Base-by-base conservation (phyloP, 2,113 vertebrate genomes). In the Jaculus jaculus region DNA sequence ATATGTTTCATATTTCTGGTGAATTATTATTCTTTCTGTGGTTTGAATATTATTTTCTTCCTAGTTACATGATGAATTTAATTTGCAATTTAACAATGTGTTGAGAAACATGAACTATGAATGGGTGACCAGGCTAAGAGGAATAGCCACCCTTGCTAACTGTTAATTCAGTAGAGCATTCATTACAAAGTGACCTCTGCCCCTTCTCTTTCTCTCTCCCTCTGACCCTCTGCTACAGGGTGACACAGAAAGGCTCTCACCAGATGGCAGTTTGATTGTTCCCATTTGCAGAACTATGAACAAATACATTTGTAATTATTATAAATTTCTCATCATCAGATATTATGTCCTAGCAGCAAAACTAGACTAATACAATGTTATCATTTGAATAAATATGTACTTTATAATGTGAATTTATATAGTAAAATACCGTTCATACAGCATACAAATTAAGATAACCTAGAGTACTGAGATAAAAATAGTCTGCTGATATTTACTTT, bases 131-230 rank as follows among this genome's bases (percentile, higher is more conserved):
- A 21, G 34, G 7, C 0, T n/a, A 28, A 21, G 21, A 91, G 3
- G 7, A 13, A 60, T n/a, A 11, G 7, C 9, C 12, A 28, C 30
- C 26, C 21, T 78, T 7, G 28, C 16, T 21, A 34, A 47, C 17
- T 11, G 42, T 24, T 42, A n/a, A 61, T 9, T 21, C 9, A 9
- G 20, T 3, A 34, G 28, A 12, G 9, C 0, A 0, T 60, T n/a
- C 15, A n/a, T 81, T 72, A 61, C 24, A 63, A 23, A 12, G 18
- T n/a, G 16, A 72, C 1, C 34, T 42, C 30, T 15, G 13, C 26
- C 15, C 28, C 51, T 18, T 7, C 37, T 60, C 58, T 17, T 21
- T 86, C n/a, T 60, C n/a, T 60, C 26, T 21, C 20, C 20, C 20
- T 90, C 21, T 81, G 4, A 4, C 24, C 21, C 61, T 28, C 2